Percentiles rank a stretch among this genome's conserved stretches.
These are phyloP conservation scores for Chaetoderma sp. DNA, from an alignment of 2,888 invertebrate species.

Conservation along the genomic window DNA sequence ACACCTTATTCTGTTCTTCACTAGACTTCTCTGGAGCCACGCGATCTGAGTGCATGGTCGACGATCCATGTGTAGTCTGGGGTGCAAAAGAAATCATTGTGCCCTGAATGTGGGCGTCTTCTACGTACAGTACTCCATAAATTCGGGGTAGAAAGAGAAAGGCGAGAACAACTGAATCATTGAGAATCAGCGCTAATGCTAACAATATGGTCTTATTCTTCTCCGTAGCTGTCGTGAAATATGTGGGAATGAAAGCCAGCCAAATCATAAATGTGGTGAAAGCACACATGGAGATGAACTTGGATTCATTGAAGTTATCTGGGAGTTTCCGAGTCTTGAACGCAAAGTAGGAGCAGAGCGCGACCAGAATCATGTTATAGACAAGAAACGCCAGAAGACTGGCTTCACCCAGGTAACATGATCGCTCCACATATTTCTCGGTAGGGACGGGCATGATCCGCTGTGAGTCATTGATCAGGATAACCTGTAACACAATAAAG, in stretches of 20 bases:
- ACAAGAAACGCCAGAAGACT: conserved; percentile 46
- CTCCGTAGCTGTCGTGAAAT: conserved; percentile 43
- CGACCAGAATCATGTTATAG: conserved; percentile 46
- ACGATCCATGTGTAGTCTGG: too few species aligned
- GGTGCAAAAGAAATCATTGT: too few species aligned
- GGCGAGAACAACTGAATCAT: conserved; percentile 39
- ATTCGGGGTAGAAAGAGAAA: conserved; percentile 43
- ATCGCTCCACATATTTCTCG: conserved; percentile 47
- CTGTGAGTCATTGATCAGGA: too few species aligned
- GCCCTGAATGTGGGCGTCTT: too few species aligned
- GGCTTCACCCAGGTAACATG: conserved; percentile 41
- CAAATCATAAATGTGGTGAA: conserved; percentile 56
- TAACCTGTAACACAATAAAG: too few species aligned
- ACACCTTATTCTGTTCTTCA: too few species aligned
- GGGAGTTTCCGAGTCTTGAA: conserved; percentile 45
- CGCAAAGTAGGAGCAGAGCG: conserved; percentile 44
- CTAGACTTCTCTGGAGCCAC: too few species aligned
- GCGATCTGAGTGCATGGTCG: too few species aligned
- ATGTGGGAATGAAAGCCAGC: conserved; percentile 54
- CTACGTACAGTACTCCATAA: conserved; percentile 35
- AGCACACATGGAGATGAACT: conserved; percentile 54
- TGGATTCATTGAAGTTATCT: conserved; percentile 51
- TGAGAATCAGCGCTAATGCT: conserved; percentile 38
- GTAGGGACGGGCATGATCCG: conserved; percentile 37
- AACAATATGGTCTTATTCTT: conserved; percentile 32